These are phyloP conservation scores for Sweltsa coloradensis DNA, from an alignment of 1,140 invertebrate species.

Conservation along the genomic window DNA sequence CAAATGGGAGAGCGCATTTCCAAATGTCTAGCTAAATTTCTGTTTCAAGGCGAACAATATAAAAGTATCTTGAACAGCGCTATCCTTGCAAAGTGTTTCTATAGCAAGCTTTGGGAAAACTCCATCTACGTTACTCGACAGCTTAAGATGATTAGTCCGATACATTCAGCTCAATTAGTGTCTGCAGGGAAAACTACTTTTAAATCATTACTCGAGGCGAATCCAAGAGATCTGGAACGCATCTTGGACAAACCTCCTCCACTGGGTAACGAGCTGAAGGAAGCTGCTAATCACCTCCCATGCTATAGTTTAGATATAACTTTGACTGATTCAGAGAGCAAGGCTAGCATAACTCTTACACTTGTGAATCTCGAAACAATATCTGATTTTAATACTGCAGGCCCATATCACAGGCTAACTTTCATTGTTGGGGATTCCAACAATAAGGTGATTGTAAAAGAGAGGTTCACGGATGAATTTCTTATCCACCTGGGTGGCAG, in stretches of 20 bases:
- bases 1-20: slow-evolving; percentile 48
- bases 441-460: slow-evolving; percentile 23
- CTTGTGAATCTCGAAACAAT: slow-evolving; percentile 11
- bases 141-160: slow-evolving; percentile 53
- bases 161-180: slow-evolving; percentile 47
- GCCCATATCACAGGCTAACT: slow-evolving; percentile 17
- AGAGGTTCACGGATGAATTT: neutral
- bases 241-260: slow-evolving; percentile 24
- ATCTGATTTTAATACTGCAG: slow-evolving; percentile 9
- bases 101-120: slow-evolving; percentile 59
- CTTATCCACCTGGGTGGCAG: neutral
- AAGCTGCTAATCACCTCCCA: slow-evolving; percentile 20
- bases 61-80: slow-evolving; percentile 40
- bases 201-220: slow-evolving; percentile 44
- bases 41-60: neutral
- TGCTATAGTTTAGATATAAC: slow-evolving; percentile 17
- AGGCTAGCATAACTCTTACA: neutral
- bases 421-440: slow-evolving; percentile 36
- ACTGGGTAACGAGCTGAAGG: slow-evolving; percentile 23
- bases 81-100: slow-evolving; percentile 50
- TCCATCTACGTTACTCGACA: slow-evolving; percentile 56
- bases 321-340: neutral
- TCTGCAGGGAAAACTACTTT: slow-evolving; percentile 53
- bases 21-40: slow-evolving; percentile 39
- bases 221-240: slow-evolving; percentile 62